phyloP scores from a whole-genome alignment of 2,113 vertebrate genomes.

The Microcebus lehilahytsara region DNA sequence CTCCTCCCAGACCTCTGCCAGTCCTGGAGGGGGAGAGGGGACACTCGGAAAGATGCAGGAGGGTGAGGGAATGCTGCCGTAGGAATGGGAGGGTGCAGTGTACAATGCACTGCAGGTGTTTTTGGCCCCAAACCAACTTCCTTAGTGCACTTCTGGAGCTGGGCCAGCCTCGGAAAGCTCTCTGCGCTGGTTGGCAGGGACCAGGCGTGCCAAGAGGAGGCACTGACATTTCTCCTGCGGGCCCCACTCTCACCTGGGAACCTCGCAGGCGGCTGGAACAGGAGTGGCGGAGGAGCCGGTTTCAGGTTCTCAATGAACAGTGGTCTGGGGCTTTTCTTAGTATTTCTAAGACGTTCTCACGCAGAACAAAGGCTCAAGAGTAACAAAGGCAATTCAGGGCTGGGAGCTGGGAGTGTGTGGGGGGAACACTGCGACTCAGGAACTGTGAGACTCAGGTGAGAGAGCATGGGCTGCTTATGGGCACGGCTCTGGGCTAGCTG shows the following conservation, averaged over 20 bases:
- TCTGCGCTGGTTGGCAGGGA: background rate
- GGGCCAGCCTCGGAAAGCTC: background rate
- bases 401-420: background rate
- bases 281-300: background rate
- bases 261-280: background rate
- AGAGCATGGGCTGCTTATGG: background rate
- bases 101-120: background rate
- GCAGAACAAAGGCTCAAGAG: conserved; percentile 11
- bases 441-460: background rate
- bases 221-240: background rate
- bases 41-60: background rate
- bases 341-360: conserved; percentile 20
- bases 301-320: background rate
- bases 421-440: background rate
- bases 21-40: background rate
- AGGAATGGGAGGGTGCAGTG: background rate
- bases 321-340: background rate
- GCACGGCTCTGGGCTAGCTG: background rate
- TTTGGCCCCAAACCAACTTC: conserved; percentile 25
- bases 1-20: background rate
- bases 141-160: conserved; percentile 1
- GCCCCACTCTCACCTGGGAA: conserved; percentile 30
- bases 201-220: background rate
- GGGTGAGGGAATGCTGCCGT: no score
- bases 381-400: background rate